phyloP scores from a whole-genome alignment of 2,113 vertebrate species.

The Tenebrosternarchus preto region DNA sequence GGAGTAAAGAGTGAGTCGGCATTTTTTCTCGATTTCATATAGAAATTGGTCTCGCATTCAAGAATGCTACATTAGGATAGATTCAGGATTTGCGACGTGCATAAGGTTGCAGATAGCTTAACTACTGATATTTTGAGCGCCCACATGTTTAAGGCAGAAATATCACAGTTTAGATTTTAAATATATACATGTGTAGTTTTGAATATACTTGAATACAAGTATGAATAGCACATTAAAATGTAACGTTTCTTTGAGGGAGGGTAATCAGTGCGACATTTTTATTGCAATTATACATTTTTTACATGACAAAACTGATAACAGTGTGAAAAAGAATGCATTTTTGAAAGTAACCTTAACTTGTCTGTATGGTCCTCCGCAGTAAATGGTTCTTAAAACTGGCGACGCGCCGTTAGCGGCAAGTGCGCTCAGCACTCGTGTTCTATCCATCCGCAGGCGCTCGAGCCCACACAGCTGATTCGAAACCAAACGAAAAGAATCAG shows the following conservation, averaged over 20 bases:
- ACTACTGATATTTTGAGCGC: no score
- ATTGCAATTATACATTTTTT: no score
- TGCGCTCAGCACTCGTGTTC: slow-evolving; percentile 82
- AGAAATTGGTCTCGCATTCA: background rate
- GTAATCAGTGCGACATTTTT: no score
- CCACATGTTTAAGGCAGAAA: no score
- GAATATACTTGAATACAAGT: no score
- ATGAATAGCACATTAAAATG: no score
- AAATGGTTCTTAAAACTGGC: slow-evolving; percentile 4
- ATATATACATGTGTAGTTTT: no score
- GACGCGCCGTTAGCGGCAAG: slow-evolving; percentile 13
- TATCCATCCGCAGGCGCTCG: slow-evolving; percentile 84
- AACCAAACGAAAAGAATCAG: slow-evolving; percentile 58
- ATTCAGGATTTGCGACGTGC: no score
- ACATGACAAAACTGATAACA: background rate
- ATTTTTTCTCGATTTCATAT: background rate
- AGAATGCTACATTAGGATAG: background rate
- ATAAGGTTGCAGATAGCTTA: no score
- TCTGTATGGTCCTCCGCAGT: slow-evolving; percentile 25
- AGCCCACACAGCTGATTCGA: slow-evolving; percentile 53
- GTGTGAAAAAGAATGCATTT: background rate
- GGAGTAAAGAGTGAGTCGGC: slow-evolving; percentile 8
- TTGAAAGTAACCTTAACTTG: background rate
- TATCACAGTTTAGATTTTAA: no score
- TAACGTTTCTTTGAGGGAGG: no score